Conservation (phyloP, 2,113 vertebrate genomes). For the Odontophorus gujanensis region DNA sequence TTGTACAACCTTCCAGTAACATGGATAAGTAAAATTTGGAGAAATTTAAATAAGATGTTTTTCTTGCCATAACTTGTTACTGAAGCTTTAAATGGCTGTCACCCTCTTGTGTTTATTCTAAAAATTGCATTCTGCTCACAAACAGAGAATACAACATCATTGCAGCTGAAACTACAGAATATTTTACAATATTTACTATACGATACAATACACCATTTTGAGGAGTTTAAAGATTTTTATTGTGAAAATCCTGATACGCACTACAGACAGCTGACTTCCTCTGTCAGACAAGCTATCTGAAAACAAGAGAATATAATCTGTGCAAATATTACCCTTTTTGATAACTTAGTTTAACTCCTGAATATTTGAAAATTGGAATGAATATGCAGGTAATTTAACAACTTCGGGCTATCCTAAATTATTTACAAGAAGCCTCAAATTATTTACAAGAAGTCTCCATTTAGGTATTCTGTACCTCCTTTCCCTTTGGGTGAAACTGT, state of each 20-base stretch:
- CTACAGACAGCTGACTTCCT: not conserved
- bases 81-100: not conserved
- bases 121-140: conserved; percentile 34
- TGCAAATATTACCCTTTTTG: not conserved
- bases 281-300: not conserved
- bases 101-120: conserved; percentile 58
- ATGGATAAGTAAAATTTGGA: not conserved
- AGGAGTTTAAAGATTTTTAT: not conserved
- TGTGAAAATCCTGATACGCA: not conserved
- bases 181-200: not conserved
- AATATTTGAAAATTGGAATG: not conserved
- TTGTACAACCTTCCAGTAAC: not conserved
- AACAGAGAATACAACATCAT: not conserved
- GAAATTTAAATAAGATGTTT: not conserved
- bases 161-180: not conserved
- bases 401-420: not conserved
- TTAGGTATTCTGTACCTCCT: not conserved
- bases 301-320: not conserved
- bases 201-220: not conserved
- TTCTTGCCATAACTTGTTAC: not conserved
- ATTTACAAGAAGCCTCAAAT: not conserved
- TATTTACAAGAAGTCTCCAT: not conserved
- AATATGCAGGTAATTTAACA: not conserved
- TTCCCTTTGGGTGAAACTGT: not conserved
- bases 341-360: not conserved